Evolutionary conservation across 2,888 invertebrate species (phyloP).

Genomic region (Linyphia triangularis): DNA sequence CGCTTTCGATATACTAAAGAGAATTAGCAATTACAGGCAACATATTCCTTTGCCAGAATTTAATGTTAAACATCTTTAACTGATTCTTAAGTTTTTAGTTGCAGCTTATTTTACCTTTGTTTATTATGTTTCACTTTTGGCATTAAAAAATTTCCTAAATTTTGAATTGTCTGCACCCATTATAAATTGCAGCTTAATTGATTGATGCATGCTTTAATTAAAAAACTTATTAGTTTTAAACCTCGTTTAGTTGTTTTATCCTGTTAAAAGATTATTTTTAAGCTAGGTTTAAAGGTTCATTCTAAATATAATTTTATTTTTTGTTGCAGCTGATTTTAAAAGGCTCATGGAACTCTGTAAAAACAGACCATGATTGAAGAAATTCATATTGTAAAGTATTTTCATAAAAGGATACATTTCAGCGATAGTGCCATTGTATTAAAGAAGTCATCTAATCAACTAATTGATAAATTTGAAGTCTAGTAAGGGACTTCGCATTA

Average conservation of each 20-base stretch:
- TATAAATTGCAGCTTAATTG: not conserved
- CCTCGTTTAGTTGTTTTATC: not conserved
- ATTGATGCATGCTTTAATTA: not conserved
- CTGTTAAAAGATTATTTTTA: not conserved
- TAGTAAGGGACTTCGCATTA: not conserved
- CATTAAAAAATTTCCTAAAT: too few species aligned
- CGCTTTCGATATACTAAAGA: too few species aligned
- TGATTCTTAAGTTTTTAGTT: too few species aligned
- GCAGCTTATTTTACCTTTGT: too few species aligned
- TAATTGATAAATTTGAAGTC: not conserved
- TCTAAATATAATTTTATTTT: constrained; percentile 37
- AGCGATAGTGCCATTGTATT: constrained; percentile 27
- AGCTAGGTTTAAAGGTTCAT: not conserved
- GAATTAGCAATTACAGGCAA: too few species aligned
- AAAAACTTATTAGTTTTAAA: not conserved
- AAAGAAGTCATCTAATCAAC: not conserved
- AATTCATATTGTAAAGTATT: constrained; percentile 15
- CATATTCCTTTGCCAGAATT: too few species aligned
- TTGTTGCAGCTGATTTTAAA: constrained; percentile 49
- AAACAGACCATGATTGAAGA: constrained; percentile 59
- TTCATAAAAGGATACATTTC: constrained; percentile 5
- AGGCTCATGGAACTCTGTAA: constrained; percentile 48
- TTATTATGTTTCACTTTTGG: too few species aligned
- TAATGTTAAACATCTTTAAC: too few species aligned
- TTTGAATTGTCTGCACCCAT: not conserved